A percentile compares a stretch with the other conserved stretches of the same genome.
These are phyloP conservation scores for Varanus komodoensis DNA, from an alignment of 2,113 vertebrate species.

Conservation along the genomic window DNA sequence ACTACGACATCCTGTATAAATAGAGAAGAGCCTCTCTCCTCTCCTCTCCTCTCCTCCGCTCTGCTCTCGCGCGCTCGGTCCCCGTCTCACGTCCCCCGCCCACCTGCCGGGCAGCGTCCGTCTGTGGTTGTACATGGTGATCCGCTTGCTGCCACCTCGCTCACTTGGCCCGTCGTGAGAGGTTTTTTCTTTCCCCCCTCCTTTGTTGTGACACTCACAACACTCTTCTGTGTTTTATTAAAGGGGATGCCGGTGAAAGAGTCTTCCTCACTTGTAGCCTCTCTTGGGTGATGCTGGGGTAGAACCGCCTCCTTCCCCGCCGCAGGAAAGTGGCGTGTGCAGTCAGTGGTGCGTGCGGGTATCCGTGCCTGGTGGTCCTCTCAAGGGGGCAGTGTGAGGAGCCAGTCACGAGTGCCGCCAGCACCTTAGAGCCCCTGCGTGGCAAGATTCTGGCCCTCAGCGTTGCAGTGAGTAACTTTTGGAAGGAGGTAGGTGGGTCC, in stretches of 20 bases:
- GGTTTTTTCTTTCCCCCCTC: constrained; percentile 69
- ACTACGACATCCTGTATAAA: constrained; percentile 97
- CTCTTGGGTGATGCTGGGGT: background rate
- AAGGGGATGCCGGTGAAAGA: constrained; percentile 80
- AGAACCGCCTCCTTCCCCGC: background rate
- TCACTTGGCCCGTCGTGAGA: constrained; percentile 22
- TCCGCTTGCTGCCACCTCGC: constrained; percentile 68
- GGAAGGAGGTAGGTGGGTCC: background rate
- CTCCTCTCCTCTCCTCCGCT: background rate
- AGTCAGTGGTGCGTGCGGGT: no score
- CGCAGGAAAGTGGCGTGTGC: background rate
- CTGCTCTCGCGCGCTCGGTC: background rate
- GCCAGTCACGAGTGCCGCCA: background rate
- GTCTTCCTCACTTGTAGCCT: background rate
- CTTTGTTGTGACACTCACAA: constrained; percentile 80
- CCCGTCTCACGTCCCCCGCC: constrained; percentile 44
- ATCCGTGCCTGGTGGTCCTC: no score
- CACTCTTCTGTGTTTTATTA: constrained; percentile 90
- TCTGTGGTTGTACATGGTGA: constrained; percentile 93
- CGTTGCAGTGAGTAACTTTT: background rate
- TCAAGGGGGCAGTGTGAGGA: no score
- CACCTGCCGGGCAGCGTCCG: constrained; percentile 66
- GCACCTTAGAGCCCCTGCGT: no score
- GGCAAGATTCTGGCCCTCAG: background rate
- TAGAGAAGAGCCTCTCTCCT: constrained; percentile 61